Conservation (phyloP, 2,113 vertebrate species). For the Lagenorhynchus albirostris region DNA sequence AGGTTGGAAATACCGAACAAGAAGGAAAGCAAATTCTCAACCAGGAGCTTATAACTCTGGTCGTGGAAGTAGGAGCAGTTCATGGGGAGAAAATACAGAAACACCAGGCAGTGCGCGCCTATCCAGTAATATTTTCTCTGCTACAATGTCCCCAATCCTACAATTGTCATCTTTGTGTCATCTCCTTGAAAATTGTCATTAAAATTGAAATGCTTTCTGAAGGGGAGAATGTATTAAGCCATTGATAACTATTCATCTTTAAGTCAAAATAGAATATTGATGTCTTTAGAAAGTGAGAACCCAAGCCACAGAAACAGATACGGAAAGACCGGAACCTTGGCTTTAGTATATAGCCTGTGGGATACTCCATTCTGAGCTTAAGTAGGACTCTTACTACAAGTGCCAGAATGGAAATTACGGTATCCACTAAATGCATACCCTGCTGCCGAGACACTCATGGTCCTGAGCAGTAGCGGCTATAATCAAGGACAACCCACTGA, state of each 20-base stretch:
- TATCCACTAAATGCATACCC: no score
- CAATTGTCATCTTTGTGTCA: background rate
- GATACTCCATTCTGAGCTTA: background rate
- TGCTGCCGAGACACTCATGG: background rate
- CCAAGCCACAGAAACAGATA: background rate
- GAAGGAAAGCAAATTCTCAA: background rate
- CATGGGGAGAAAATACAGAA: background rate
- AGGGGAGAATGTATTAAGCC: background rate
- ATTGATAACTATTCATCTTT: background rate
- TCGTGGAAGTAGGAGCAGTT: background rate
- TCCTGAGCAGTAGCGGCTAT: background rate
- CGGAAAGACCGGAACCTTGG: background rate
- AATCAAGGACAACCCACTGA: background rate
- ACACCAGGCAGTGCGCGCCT: background rate
- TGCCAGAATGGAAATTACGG: background rate
- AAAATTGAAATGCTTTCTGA: background rate
- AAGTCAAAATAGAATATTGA: background rate
- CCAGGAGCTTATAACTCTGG: background rate
- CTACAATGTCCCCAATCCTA: background rate
- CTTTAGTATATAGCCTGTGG: background rate
- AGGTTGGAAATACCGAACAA: background rate
- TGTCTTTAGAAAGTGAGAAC: background rate
- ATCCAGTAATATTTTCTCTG: background rate
- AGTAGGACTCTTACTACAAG: background rate
- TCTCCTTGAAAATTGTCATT: background rate